Evolutionary conservation across 2,113 vertebrate species (phyloP), one percentile per base, ranked within the genome.

Genomic region (Catharus bicknelli): DNA sequence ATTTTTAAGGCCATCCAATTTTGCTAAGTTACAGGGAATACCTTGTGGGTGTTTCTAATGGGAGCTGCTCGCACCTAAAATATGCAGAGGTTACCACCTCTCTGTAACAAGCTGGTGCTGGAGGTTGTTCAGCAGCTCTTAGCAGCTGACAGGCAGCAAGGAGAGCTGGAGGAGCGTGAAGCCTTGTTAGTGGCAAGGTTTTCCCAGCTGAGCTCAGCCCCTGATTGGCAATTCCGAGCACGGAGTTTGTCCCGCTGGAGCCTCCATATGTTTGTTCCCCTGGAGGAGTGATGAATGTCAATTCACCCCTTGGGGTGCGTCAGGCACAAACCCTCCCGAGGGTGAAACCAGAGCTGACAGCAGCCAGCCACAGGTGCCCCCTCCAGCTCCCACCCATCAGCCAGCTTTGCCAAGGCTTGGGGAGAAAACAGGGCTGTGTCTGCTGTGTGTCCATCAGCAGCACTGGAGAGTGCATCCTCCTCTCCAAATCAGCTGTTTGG

Each of bases 281-380:
- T 95, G 88, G 95, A 97, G 95, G 93, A 95, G 88, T 54, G 19
- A 95, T 96, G 95, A 97, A 96, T 97, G 95, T 96, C 96, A 96
- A 95, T 96, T 91, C 94, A 90, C 86, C 95, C 95, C 92, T 95
- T 95, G 91, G 93, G 93, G 92, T 85, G 66, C 27, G 5, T 85
- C 95, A 90, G 90, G 91, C 7, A 4, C 76, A 93, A 94, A 90
- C 30, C 88, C 95, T 96, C 94, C 93, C 10, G 21, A 72, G 94
- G 93, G 92, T 83, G 90, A 96, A 95, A 95, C 4, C 1, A 93
- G 95, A 95, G n/a, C 68, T 96, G 97, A 96, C 95, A 95, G 96
- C 85, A 29, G 45, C 61, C 25, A 88, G 95, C 93, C 94, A 96
- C 95, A 94, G 94, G 95, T 97, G 88, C 83, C 92, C 16, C 1